Evolutionary conservation across 1,140 invertebrate genomes (phyloP).

Genomic region (Saccostrea cuccullata): DNA sequence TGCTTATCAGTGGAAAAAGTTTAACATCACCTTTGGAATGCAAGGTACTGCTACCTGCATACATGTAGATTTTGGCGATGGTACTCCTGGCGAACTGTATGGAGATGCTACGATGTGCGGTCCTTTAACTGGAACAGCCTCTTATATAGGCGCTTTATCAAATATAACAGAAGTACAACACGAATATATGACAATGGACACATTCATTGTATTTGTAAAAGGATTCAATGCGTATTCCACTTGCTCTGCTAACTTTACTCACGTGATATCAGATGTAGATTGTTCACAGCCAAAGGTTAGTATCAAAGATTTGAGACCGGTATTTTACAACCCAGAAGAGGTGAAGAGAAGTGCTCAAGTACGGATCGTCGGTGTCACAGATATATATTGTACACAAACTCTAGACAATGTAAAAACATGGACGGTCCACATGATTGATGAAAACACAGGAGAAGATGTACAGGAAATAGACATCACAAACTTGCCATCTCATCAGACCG

Average conservation of each 20-base stretch:
- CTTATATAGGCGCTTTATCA: slow-evolving; percentile 53
- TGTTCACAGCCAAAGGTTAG: slow-evolving; percentile 73
- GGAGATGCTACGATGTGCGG: slow-evolving; percentile 52
- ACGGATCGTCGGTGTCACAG: slow-evolving; percentile 65
- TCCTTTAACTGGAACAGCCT: slow-evolving; percentile 50
- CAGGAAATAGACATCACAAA: slow-evolving; percentile 48
- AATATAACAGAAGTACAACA: slow-evolving; percentile 53
- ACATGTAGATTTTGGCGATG: slow-evolving; percentile 76
- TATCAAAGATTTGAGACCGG: slow-evolving; percentile 65
- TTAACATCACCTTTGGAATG: slow-evolving; percentile 67
- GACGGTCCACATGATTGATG: slow-evolving; percentile 61
- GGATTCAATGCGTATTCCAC: slow-evolving; percentile 72
- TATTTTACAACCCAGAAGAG: slow-evolving; percentile 62
- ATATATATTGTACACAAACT: slow-evolving; percentile 68
- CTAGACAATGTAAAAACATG: slow-evolving; percentile 68
- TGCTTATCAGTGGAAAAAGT: slow-evolving; percentile 61
- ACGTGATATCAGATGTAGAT: slow-evolving; percentile 69
- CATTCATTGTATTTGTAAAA: slow-evolving; percentile 68
- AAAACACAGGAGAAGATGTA: slow-evolving; percentile 49
- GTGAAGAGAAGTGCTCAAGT: slow-evolving; percentile 60
- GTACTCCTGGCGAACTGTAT: slow-evolving; percentile 47
- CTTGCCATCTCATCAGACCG: slow-evolving; percentile 55
- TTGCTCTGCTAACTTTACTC: slow-evolving; percentile 44
- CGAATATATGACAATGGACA: slow-evolving; percentile 66
- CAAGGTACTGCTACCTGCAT: slow-evolving; percentile 76